These are phyloP conservation scores for Phenganax subtilis DNA, from an alignment of 92 coral and sea anemone species.

Conservation along the genomic window DNA sequence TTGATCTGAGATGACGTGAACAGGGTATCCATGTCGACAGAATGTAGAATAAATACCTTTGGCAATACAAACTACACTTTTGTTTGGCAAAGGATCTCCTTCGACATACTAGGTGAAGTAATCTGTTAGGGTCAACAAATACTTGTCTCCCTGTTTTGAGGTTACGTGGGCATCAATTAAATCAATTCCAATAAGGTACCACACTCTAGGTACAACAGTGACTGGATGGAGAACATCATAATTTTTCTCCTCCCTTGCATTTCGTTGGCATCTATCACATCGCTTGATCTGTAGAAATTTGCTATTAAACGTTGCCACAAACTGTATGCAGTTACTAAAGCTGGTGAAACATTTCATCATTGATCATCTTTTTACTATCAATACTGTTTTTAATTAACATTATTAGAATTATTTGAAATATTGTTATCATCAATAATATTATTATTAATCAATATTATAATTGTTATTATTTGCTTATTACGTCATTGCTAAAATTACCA, in stretches of 20 bases:
- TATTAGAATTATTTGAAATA: no score
- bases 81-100: constrained; percentile 34
- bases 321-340: no score
- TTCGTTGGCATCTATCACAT: constrained; percentile 52
- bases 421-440: no score
- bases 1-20: constrained; percentile 37
- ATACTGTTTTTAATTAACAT: no score
- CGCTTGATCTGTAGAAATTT: background rate
- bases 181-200: constrained; percentile 51
- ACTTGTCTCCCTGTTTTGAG: constrained; percentile 30
- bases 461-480: no score
- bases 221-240: constrained; percentile 44
- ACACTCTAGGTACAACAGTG: constrained; percentile 31
- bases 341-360: no score
- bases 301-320: no score
- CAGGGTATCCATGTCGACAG: constrained; percentile 39
- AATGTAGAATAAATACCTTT: constrained; percentile 27
- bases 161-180: constrained; percentile 29
- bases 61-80: constrained; percentile 39
- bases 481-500: background rate
- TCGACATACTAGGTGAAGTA: constrained; percentile 55
- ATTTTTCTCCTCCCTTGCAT: constrained; percentile 26
- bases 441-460: no score
- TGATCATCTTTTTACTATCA: no score
- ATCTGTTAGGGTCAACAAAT: constrained; percentile 53